Conservation (phyloP, 1,140 invertebrate genomes). For the Pseudomyrmex sp. region DNA sequence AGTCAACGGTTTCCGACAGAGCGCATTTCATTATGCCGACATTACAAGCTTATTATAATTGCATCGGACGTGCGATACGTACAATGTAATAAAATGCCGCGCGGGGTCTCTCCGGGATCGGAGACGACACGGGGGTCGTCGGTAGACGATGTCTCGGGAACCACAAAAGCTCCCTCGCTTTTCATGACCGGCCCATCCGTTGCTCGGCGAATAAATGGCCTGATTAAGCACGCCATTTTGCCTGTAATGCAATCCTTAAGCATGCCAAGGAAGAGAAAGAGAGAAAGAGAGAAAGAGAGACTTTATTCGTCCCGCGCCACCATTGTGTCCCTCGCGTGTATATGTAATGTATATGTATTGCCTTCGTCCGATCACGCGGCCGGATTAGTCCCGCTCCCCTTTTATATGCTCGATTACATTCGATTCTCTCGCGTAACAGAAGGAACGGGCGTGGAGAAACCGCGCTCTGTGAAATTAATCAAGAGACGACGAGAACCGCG, state of each 20-base stretch:
- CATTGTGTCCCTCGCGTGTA: constrained; percentile 64
- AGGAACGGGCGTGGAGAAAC: constrained; percentile 6
- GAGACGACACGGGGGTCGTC: background rate
- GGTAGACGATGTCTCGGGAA: constrained; percentile 13
- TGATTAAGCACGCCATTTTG: constrained; percentile 79
- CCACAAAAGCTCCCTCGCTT: constrained; percentile 65
- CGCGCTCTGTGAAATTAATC: constrained; percentile 42
- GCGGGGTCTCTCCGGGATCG: background rate
- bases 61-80: constrained; percentile 55
- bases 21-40: constrained; percentile 62
- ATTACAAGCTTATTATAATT: constrained; percentile 77
- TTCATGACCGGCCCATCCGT: constrained; percentile 48
- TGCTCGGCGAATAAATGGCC: constrained; percentile 74
- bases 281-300: background rate
- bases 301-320: constrained; percentile 54
- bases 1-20: constrained; percentile 33
- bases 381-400: constrained; percentile 47
- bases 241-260: constrained; percentile 75
- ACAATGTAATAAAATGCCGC: constrained; percentile 67
- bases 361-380: constrained; percentile 31
- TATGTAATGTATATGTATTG: background rate
- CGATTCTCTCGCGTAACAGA: constrained; percentile 27
- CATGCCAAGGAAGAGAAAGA: constrained; percentile 34
- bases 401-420: constrained; percentile 54
- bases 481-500: too few species aligned